Evolutionary conservation across 1,140 invertebrate species (phyloP), one percentile per base, ranked within the genome.

Genomic region (Octopus sinensis): DNA sequence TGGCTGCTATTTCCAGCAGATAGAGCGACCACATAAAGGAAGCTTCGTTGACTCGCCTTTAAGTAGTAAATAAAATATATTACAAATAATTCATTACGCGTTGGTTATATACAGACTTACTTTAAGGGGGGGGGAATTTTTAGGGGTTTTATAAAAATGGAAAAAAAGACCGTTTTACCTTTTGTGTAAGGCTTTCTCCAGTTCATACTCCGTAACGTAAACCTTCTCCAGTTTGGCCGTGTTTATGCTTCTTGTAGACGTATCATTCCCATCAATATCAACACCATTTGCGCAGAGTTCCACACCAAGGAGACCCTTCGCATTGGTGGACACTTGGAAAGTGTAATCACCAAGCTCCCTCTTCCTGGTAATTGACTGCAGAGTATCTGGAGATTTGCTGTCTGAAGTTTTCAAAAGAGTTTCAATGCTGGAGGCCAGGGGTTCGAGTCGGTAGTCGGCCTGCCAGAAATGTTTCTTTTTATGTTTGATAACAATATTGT

Each of bases 191-290:
- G 68, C 68, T 73, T 73, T 6, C 30, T 23, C 68, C 6, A 73
- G 68, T 73, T 73, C 68, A 73, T 73, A 73, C 30, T 73, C 68
- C 30, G 68, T n/a, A n/a, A 73, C 68, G 68, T 73, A 73, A 73
- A 10, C 4, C 30, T 73, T 73, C 30, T 73, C 68, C 68, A 73
- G 13, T 17, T 73, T 73, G 6, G 68, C 17, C 17, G 30, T n/a
- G 3, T 73, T 73, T 6, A 23, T 23, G 30, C 30, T 23, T 6
- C 68, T n/a, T 5, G 17, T 73, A 23, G 30, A 6, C 17, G 68
- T 73, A 13, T 73, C 13, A 6, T 17, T 4, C 6, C 68, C 68
- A 73, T 23, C 68, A 4, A 73, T 12, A 73, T 73, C 13, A 13
- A 73, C 30, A 17, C 30, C 68, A 73, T 73, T 23, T 73, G 17